These are phyloP conservation scores for Gortyna flavago DNA, from an alignment of 2,888 invertebrate species.

Conservation along the genomic window DNA sequence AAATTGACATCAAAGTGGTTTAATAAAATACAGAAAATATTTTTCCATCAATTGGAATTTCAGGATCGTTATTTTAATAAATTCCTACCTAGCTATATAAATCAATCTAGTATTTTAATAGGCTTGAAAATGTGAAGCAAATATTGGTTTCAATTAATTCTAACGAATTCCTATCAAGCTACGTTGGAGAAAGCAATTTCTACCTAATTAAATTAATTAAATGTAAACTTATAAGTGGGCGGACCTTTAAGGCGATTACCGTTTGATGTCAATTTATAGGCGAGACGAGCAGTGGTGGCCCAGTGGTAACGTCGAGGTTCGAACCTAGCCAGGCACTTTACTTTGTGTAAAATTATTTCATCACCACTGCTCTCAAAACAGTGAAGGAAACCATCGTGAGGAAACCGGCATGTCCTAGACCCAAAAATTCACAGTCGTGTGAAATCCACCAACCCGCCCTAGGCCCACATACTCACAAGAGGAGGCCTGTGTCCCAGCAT, in stretches of 20 bases:
- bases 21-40: not conserved
- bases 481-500: not conserved
- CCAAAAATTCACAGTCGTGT: not conserved
- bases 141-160: constrained; percentile 65
- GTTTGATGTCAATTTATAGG: constrained; percentile 53
- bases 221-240: constrained; percentile 54
- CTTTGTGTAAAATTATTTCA: not conserved
- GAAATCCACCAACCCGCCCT: not conserved
- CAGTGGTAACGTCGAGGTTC: not conserved
- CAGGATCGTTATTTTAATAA: constrained; percentile 16
- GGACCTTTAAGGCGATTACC: constrained; percentile 50
- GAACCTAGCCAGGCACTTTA: not conserved
- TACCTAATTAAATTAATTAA: constrained; percentile 61
- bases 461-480: too few relatives aligned
- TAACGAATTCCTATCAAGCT: constrained; percentile 50
- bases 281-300: not conserved
- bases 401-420: not conserved
- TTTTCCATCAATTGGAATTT: not conserved
- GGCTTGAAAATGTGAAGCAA: constrained; percentile 48
- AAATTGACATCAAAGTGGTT: not conserved
- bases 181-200: constrained; percentile 54
- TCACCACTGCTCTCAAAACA: not conserved
- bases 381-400: not conserved
- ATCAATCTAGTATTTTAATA: constrained; percentile 52
- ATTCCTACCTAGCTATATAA: constrained; percentile 18